phyloP scores from a whole-genome alignment of 2,113 vertebrate genomes.

The Piaya cayana region DNA sequence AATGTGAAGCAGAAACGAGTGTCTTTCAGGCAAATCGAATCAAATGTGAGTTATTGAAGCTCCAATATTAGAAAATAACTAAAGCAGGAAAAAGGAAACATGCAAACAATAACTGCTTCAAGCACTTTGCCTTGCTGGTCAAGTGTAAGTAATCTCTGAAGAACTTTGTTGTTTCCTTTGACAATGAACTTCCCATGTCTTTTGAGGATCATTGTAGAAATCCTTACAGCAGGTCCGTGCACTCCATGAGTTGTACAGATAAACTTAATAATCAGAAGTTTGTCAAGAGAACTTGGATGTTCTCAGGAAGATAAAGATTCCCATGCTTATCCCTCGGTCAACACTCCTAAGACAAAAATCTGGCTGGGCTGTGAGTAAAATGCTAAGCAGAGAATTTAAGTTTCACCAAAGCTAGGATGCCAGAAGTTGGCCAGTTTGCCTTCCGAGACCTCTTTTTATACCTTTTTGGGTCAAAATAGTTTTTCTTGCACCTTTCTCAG shows the following conservation, averaged over 20 bases:
- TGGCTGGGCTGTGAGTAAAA: neutral
- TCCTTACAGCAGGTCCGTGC: neutral
- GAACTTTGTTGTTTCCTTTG: neutral
- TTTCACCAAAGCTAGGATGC: neutral
- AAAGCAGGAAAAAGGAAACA: conserved; percentile 44
- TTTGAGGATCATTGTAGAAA: neutral
- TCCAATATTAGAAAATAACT: conserved; percentile 27
- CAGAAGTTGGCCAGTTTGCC: neutral
- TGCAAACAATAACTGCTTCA: conserved; percentile 18
- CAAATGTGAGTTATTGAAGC: neutral
- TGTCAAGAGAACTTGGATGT: neutral
- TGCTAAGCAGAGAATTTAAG: neutral
- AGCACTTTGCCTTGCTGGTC: neutral
- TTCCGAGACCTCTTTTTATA: neutral
- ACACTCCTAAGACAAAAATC: neutral
- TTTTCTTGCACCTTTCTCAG: neutral
- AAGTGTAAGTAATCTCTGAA: neutral
- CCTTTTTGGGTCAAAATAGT: neutral
- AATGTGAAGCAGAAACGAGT: neutral
- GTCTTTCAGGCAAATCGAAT: neutral
- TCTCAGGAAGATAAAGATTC: neutral
- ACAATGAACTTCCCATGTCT: neutral
- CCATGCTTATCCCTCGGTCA: neutral
- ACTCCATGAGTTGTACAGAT: neutral
- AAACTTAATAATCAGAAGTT: neutral